phyloP scores from a whole-genome alignment of 2,888 invertebrate species.

The Zygothrica quintamaculata region DNA sequence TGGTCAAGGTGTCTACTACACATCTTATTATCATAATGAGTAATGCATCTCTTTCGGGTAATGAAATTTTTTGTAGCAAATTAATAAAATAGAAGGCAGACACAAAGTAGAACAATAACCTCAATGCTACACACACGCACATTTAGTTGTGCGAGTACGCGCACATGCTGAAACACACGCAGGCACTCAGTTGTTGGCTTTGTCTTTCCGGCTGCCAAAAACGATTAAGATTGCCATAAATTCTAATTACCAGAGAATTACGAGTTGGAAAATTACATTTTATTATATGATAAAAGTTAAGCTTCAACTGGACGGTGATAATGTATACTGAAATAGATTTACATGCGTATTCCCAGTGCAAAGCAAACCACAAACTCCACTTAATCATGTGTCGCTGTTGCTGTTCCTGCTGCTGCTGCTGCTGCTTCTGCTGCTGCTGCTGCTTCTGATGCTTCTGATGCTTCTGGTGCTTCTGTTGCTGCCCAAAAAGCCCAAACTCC shows the following conservation, averaged over 20 bases:
- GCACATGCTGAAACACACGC: constrained; percentile 1
- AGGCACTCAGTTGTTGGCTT: constrained; percentile 10
- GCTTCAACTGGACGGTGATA: constrained; percentile 79
- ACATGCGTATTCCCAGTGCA: constrained; percentile 75
- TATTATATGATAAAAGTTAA: constrained; percentile 81
- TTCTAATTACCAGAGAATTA: constrained; percentile 80
- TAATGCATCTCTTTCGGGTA: constrained; percentile 33
- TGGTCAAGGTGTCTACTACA: constrained; percentile 36
- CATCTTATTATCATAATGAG: constrained; percentile 22
- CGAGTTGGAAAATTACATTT: constrained; percentile 80
- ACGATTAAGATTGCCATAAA: constrained; percentile 78
- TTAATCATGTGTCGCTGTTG: constrained; percentile 74
- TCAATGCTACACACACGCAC: not conserved
- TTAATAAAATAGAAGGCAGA: constrained; percentile 50
- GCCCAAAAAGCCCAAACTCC: constrained; percentile 16
- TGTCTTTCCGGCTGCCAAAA: constrained; percentile 59
- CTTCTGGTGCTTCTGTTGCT: no score
- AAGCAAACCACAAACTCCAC: constrained; percentile 76
- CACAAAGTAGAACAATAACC: constrained; percentile 1
- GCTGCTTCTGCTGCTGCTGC: constrained; percentile 13
- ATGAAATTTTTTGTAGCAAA: constrained; percentile 56
- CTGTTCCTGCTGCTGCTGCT: constrained; percentile 18
- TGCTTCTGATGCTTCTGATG: constrained; percentile 6
- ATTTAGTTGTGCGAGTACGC: constrained; percentile 1
- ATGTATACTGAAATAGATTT: constrained; percentile 78